Base-by-base conservation (phyloP, 2,113 vertebrate genomes). In the Seriola aureovittata region DNA sequence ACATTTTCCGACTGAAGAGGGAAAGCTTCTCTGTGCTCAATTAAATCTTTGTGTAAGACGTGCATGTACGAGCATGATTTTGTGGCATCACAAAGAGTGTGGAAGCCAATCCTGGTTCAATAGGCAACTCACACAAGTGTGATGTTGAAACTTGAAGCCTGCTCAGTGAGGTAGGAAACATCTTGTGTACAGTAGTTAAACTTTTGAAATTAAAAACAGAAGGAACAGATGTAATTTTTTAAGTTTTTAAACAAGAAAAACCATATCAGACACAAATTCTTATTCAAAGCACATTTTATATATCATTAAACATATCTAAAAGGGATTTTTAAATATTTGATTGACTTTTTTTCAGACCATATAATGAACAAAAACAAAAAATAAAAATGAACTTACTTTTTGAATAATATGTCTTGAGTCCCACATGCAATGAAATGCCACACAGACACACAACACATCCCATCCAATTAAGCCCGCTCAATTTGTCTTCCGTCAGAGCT, bases 371-470 rank as follows among this genome's bases (percentile, higher is more conserved):
- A 38, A 14, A 23, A 79, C 5, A 44, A 54, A 9, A 42, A 38
- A 38, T 38, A 32, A 21, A 25, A 60, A 25, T 3, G 0, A 59
- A 32, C 80, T 93, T 94, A 99, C 98, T 97, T 97, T 93, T 96
- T 44, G 96, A 93, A 66, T 95, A 95, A 60, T 96, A 88, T 3
- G 95, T 95, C 90, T 98, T 99, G 62, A 99, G 94, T 65, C 95
- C 93, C 14, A 99, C 91, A 0, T 99, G 98, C 55, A 99, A 86
- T 4, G 96, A 97, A 85, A 99, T 98, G 23, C 97, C 98, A 0
- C 93, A 96, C 14, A 99, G 91, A 91, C 98, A 99, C 54, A 98
- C 94, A 9, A 82, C 96, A 12, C 99, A 99, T 71, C 98, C 98
- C 85, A 98, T 87, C 97, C 97, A 99, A 91, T 99, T 99, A 4